Percentiles rank a stretch among this genome's conserved stretches.
Conservation (phyloP, 1,140 invertebrate species). For the Elymnias hypermnestra region DNA sequence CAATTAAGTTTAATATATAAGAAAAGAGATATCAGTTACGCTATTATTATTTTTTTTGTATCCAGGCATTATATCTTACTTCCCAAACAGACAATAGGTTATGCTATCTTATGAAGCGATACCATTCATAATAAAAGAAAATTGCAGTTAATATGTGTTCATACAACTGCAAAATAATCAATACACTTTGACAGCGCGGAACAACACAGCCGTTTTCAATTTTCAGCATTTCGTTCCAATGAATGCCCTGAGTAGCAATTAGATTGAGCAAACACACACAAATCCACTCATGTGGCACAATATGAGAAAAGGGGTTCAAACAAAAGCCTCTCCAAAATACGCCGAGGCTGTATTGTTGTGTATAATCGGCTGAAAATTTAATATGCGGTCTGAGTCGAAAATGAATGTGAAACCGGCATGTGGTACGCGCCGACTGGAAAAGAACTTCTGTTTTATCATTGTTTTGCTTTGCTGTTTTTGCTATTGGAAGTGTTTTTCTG, state of each 20-base stretch:
- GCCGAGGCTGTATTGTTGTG: constrained; percentile 21
- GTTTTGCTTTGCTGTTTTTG: no score
- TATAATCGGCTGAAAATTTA: constrained; percentile 28
- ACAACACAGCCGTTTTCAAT: background rate
- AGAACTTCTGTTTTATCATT: background rate
- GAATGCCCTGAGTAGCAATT: constrained; percentile 68
- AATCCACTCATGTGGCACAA: constrained; percentile 57
- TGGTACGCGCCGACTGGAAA: background rate
- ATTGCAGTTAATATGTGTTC: no score
- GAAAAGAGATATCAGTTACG: no score
- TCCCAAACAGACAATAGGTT: no score
- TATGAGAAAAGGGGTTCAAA: constrained; percentile 46
- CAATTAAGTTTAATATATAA: no score
- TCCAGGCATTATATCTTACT: no score
- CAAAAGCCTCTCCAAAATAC: constrained; percentile 36
- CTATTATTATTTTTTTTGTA: no score
- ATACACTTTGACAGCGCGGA: no score
- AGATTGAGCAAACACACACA: constrained; percentile 55
- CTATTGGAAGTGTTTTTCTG: background rate
- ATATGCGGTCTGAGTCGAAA: constrained; percentile 17
- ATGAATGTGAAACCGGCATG: constrained; percentile 12
- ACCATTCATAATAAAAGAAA: no score
- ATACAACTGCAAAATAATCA: no score
- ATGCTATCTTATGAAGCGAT: no score
- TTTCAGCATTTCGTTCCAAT: constrained; percentile 40